Conservation (phyloP, 2,888 invertebrate genomes). For the Drosophila buzzatii region DNA sequence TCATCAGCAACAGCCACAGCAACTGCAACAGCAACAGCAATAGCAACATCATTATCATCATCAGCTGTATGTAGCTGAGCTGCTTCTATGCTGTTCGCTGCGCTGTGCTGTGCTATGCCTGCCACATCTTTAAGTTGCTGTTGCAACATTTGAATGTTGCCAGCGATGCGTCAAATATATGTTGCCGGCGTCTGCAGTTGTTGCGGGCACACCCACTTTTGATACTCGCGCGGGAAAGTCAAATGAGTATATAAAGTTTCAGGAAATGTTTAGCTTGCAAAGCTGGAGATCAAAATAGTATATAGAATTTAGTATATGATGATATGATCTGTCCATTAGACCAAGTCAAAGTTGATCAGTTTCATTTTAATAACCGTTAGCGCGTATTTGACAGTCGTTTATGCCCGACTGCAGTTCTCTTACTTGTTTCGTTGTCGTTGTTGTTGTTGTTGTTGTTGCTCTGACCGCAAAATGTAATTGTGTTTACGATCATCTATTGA, state of each 20-base stretch:
- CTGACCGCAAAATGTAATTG: slow-evolving; percentile 65
- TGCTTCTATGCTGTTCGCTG: slow-evolving; percentile 42
- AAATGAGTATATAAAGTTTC: background rate
- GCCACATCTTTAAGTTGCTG: slow-evolving; percentile 59
- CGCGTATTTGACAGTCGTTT: background rate
- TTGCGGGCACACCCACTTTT: slow-evolving; percentile 63
- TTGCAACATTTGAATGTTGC: slow-evolving; percentile 71
- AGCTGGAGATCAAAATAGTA: background rate
- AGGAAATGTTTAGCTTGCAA: background rate
- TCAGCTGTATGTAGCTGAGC: slow-evolving; percentile 34
- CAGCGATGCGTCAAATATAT: slow-evolving; percentile 68
- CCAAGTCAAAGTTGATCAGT: background rate
- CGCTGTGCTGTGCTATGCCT: slow-evolving; percentile 52
- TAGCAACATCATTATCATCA: slow-evolving; percentile 40
- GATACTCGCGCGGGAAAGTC: background rate
- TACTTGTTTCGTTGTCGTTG: slow-evolving; percentile 7
- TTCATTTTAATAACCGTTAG: background rate
- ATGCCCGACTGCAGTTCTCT: background rate
- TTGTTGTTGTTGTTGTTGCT: slow-evolving; percentile 35
- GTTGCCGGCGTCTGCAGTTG: slow-evolving; percentile 60
- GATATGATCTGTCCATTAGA: too few species aligned
- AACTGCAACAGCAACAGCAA: slow-evolving; percentile 1
- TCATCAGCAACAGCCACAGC: slow-evolving; percentile 47
- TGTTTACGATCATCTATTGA: slow-evolving; percentile 78
- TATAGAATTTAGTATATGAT: background rate